Evolutionary conservation across 2,797 vertebrate genomes (phyloP), one percentile per base, ranked within the genome.

Genomic region (Hyperoplus lanceolatus): DNA sequence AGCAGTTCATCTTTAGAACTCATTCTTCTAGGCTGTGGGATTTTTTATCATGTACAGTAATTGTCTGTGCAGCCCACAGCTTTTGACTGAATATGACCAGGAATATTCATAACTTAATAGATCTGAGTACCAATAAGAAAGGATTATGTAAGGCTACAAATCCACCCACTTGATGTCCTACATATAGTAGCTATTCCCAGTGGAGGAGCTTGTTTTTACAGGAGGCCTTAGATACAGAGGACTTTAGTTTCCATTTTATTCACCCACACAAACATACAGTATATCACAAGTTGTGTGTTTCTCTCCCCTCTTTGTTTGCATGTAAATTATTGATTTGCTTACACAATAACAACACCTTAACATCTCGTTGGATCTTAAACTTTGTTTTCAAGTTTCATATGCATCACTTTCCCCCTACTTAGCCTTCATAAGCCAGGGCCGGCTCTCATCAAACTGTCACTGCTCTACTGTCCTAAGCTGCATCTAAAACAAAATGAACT

Each of bases 121-220:
- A 87, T 81, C n/a, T 70, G 66, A 13, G 77, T 53, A 61, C 64
- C 71, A 66, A 64, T 72, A 84, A 87, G 80, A 67, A 87, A 68
- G 63, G 45, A 60, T 87, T 86, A 75, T 64, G 69, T 48, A 87
- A 89, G 56, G 72, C 64, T 45, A 61, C 43, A 53, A 74, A 65
- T 70, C 83, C 90, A 60, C 87, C 88, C 88, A 91, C 89, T 74
- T 73, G 48, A 65, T 61, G 80, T 77, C 84, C 89, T 75, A 80
- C 73, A 79, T 78, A 77, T 84, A 70, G 67, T 66, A 82, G 66
- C 78, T 81, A 53, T 80, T 84, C 76, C 70, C 48, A 80, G 76
- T 12, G 8, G 36, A 76, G 62, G 54, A 67, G 78, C 15, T 80
- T 50, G 49, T 68, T 83, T 80, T 77, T 42, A 73, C 61, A 77